A percentile compares a stretch with the other conserved stretches of the same genome.
phyloP scores from a whole-genome alignment of 53 echinoderm and acorn worm genomes.

The Patiria pectinifera region DNA sequence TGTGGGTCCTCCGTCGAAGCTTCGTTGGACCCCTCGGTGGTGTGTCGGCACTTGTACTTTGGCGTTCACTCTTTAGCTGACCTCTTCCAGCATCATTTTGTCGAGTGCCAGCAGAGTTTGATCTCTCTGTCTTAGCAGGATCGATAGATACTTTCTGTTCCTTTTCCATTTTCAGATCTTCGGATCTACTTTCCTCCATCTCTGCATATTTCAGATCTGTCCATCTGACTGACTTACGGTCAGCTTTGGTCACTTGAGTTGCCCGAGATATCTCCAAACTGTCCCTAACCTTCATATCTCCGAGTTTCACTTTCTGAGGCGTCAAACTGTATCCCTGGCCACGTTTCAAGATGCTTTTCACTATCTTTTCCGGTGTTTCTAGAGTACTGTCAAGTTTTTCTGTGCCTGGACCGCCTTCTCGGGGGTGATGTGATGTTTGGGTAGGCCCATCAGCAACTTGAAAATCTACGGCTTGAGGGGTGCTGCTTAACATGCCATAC shows the following conservation, averaged over 20 bases:
- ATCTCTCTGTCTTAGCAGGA: constrained; percentile 14
- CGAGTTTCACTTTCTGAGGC: constrained; percentile 64
- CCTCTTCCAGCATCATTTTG: background rate
- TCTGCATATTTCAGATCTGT: constrained; percentile 82
- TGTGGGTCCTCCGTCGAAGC: constrained; percentile 12
- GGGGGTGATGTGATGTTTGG: background rate
- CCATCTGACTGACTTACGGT: constrained; percentile 90
- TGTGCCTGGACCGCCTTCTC: background rate
- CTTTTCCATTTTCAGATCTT: background rate
- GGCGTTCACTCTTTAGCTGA: constrained; percentile 3
- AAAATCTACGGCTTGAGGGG: constrained; percentile 12
- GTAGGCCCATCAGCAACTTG: background rate
- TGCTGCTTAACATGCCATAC: background rate
- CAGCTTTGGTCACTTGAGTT: constrained; percentile 55
- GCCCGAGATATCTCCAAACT: constrained; percentile 87
- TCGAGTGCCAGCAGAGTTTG: background rate
- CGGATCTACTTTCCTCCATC: constrained; percentile 39
- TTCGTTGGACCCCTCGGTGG: constrained; percentile 31
- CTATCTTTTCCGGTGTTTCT: constrained; percentile 36
- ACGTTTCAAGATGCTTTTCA: constrained; percentile 87
- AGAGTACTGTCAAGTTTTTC: background rate
- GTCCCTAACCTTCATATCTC: constrained; percentile 79
- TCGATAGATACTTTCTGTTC: background rate
- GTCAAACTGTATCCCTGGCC: constrained; percentile 26
- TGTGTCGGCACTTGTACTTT: constrained; percentile 7